A percentile compares a stretch with the other conserved stretches of the same genome.
Conservation (phyloP, 1,140 invertebrate genomes). For the Thalassaphorura encarpata region DNA sequence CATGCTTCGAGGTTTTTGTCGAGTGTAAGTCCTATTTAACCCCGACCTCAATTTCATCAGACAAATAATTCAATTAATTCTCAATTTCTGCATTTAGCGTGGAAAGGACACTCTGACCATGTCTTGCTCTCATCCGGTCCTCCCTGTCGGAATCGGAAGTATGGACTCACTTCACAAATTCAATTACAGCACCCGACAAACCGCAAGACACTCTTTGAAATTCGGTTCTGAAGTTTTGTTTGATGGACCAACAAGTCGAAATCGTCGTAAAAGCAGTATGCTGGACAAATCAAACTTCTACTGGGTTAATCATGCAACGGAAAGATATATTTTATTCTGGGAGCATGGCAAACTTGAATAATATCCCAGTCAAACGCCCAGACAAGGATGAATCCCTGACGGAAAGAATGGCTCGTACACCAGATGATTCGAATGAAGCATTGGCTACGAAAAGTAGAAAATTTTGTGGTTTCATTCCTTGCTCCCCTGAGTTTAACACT, state of each 20-base stretch:
- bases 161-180: conserved; percentile 22
- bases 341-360: conserved; percentile 48
- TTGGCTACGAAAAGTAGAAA: background rate
- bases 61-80: too few relatives aligned
- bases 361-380: conserved; percentile 43
- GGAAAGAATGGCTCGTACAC: background rate
- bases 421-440: conserved; percentile 13
- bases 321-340: conserved; percentile 81
- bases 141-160: conserved; percentile 27
- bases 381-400: conserved; percentile 2
- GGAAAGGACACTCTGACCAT: conserved; percentile 23
- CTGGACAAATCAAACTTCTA: too few relatives aligned
- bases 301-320: conserved; percentile 63
- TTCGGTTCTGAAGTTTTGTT: background rate
- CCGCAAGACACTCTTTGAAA: conserved; percentile 23
- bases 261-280: conserved; percentile 17
- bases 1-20: background rate
- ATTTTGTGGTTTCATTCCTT: conserved; percentile 37
- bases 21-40: background rate
- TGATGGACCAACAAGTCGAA: conserved; percentile 7
- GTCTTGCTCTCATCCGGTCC: conserved; percentile 32
- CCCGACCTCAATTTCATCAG: too few relatives aligned
- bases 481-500: conserved; percentile 43
- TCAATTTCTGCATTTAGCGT: too few relatives aligned
- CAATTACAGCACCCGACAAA: conserved; percentile 2